Conservation (phyloP, 2,797 vertebrate genomes). For the Acanthopagrus latus region DNA sequence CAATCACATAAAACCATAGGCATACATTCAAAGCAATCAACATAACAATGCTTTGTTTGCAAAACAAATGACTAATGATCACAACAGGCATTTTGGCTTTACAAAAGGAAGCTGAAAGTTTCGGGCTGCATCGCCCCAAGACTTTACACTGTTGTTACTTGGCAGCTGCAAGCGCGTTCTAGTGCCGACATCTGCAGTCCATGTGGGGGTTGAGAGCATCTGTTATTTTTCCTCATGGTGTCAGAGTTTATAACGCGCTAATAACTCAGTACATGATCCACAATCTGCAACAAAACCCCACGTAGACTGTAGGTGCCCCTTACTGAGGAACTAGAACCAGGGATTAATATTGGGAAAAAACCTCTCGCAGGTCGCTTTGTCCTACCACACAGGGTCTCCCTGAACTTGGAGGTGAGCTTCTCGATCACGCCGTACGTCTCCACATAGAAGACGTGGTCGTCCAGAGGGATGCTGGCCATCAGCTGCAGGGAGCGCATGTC, state of each 20-base stretch:
- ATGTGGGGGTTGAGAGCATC: conserved; percentile 63
- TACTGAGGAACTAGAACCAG: conserved; percentile 65
- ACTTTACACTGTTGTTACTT: conserved; percentile 63
- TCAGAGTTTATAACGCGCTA: conserved; percentile 42
- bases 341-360: conserved; percentile 56
- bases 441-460: conserved; percentile 95
- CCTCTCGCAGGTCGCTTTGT: conserved; percentile 48
- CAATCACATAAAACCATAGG: conserved; percentile 21
- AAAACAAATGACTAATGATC: conserved; percentile 5
- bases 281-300: conserved; percentile 38
- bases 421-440: conserved; percentile 96
- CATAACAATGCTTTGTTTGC: conserved; percentile 39
- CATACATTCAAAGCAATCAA: conserved; percentile 43
- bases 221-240: conserved; percentile 41
- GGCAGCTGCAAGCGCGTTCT: conserved; percentile 57
- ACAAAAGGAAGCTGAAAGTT: conserved; percentile 56
- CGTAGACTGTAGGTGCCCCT: conserved; percentile 72
- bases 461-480: conserved; percentile 93
- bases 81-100: conserved; percentile 1
- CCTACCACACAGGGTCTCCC: conserved; percentile 92
- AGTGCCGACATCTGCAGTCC: conserved; percentile 77
- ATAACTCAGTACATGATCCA: conserved; percentile 36
- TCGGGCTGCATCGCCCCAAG: conserved; percentile 44
- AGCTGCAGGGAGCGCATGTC: conserved; percentile 90
- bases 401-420: conserved; percentile 94